Percentiles rank a stretch among this genome's conserved stretches.
These are phyloP conservation scores for Martes martes DNA, from an alignment of 2,113 vertebrate species.

Conservation along the genomic window DNA sequence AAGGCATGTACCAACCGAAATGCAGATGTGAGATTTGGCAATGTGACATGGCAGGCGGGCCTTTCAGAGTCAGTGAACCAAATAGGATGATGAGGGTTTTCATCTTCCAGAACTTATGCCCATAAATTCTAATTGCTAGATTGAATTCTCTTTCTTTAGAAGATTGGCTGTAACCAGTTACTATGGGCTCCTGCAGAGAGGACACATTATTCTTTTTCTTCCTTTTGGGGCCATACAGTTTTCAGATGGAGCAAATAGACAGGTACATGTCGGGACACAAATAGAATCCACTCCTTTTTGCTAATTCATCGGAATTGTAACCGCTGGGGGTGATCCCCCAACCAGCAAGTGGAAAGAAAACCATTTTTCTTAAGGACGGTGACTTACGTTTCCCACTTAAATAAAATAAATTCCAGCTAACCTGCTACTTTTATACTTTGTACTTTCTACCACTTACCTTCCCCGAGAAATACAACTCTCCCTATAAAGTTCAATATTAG, in stretches of 20 bases:
- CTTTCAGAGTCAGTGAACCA: conserved; percentile 80
- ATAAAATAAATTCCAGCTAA: background rate
- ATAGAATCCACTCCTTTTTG: background rate
- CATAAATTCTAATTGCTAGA: conserved; percentile 63
- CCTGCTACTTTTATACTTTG: background rate
- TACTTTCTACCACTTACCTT: background rate
- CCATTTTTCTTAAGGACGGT: background rate
- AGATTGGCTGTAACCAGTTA: conserved; percentile 34
- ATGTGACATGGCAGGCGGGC: conserved; percentile 63
- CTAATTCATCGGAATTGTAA: background rate
- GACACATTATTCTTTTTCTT: background rate
- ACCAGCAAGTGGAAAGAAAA: background rate
- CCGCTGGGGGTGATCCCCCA: background rate
- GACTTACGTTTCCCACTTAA: background rate
- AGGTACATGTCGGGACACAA: background rate
- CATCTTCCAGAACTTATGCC: conserved; percentile 56
- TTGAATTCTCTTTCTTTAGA: conserved; percentile 8
- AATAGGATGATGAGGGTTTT: conserved; percentile 73
- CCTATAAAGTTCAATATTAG: background rate
- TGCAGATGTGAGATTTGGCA: conserved; percentile 82
- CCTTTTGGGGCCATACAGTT: background rate
- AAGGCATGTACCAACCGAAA: conserved; percentile 76
- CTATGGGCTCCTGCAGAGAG: background rate
- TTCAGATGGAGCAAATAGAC: background rate
- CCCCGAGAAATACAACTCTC: background rate